Percentiles rank a stretch among this genome's conserved stretches.
Evolutionary conservation across 2,113 vertebrate species (phyloP).

Genomic region (Xiphophorus maculatus): DNA sequence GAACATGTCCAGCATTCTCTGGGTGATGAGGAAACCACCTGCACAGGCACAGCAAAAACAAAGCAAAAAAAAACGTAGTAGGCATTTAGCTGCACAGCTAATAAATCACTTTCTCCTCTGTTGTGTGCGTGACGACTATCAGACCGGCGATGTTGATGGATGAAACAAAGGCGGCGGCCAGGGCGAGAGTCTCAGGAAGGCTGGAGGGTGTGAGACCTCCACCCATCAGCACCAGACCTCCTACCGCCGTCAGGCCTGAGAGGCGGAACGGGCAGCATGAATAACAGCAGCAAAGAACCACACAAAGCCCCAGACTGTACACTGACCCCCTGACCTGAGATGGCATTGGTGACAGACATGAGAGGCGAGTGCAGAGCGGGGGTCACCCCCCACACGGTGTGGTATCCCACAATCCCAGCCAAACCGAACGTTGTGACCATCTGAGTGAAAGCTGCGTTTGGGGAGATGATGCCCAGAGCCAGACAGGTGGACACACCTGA

Average conservation of each 20-base stretch:
- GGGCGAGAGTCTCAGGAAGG: conserved; percentile 78
- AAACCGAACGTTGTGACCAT: conserved; percentile 96
- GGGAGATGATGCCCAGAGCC: conserved; percentile 86
- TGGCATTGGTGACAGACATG: conserved; percentile 98
- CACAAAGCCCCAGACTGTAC: not conserved
- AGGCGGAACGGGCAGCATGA: not conserved
- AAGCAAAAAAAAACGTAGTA: not conserved
- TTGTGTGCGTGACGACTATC: conserved; percentile 3
- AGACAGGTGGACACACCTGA: conserved; percentile 80
- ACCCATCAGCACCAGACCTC: conserved; percentile 84
- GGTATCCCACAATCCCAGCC: conserved; percentile 95
- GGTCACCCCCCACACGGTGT: conserved; percentile 98
- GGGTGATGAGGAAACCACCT: conserved; percentile 82
- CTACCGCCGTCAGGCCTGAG: conserved; percentile 83
- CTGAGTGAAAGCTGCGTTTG: conserved; percentile 91
- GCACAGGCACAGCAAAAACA: not conserved
- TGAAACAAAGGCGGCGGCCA: conserved; percentile 84
- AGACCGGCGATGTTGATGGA: conserved; percentile 84
- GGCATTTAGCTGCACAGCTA: not conserved
- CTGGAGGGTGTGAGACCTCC: conserved; percentile 79
- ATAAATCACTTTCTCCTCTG: not conserved
- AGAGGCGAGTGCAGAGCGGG: conserved; percentile 96
- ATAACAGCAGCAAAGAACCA: not conserved
- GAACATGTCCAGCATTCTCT: conserved; percentile 83
- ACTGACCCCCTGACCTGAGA: conserved; percentile 86